These are phyloP conservation scores for Lutraria rhynchaena DNA, from an alignment of 1,140 invertebrate species.

Conservation along the genomic window DNA sequence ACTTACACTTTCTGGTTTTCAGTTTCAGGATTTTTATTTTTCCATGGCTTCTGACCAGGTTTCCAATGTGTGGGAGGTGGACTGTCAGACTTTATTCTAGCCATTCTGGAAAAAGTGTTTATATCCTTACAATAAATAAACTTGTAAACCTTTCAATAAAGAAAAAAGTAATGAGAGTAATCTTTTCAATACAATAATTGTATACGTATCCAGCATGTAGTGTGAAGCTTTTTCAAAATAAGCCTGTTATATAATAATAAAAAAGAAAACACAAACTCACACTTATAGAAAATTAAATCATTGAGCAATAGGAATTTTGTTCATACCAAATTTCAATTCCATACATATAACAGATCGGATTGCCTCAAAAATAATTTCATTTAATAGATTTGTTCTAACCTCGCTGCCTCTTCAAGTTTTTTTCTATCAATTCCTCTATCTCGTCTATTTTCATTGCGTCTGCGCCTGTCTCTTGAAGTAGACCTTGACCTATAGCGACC, in stretches of 20 bases:
- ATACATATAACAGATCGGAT: too few species aligned
- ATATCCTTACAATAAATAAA: background rate
- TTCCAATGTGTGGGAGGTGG: conserved; percentile 79
- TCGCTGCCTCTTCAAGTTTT: conserved; percentile 47
- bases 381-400: too few species aligned
- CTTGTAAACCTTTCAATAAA: too few species aligned
- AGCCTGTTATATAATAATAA: conserved; percentile 12
- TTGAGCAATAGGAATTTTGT: too few species aligned
- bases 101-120: conserved; percentile 53
- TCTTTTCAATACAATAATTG: too few species aligned
- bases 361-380: too few species aligned
- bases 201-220: too few species aligned
- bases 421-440: conserved; percentile 41
- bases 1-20: conserved; percentile 24
- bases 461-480: conserved; percentile 21
- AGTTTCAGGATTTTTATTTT: conserved; percentile 44
- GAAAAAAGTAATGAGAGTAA: too few species aligned
- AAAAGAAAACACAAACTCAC: too few species aligned
- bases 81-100: conserved; percentile 73
- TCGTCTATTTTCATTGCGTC: conserved; percentile 19
- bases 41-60: conserved; percentile 73
- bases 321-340: too few species aligned
- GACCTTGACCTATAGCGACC: conserved; percentile 28
- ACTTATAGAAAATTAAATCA: too few species aligned
- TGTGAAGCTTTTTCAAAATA: too few species aligned